Evolutionary conservation across 2,888 invertebrate genomes (phyloP).

Genomic region (Himalopsyche kuldschensis): DNA sequence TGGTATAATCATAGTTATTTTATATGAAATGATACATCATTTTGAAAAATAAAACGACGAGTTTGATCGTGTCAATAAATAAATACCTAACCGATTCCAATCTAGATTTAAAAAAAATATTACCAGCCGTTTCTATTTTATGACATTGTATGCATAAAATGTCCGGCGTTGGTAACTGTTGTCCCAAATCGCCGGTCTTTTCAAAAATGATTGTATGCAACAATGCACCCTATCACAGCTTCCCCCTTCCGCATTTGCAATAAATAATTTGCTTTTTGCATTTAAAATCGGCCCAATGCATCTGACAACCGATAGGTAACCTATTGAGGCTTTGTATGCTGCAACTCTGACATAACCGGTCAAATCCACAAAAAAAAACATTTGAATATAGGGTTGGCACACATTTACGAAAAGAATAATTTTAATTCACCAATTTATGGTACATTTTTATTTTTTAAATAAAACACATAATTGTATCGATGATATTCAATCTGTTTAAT

Average conservation of each 20-base stretch:
- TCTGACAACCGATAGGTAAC: slow-evolving; percentile 9
- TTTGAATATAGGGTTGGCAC: background rate
- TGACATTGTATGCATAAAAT: background rate
- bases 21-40: too few species aligned
- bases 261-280: slow-evolving; percentile 17
- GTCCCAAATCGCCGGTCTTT: slow-evolving; percentile 16
- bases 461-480: too few species aligned
- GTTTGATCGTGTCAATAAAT: too few species aligned
- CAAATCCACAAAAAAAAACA: background rate
- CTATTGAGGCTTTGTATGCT: slow-evolving; percentile 2
- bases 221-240: slow-evolving; percentile 18
- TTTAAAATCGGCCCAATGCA: slow-evolving; percentile 7
- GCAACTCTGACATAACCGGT: slow-evolving; percentile 18
- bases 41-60: too few species aligned
- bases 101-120: too few species aligned
- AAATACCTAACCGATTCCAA: too few species aligned
- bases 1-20: too few species aligned
- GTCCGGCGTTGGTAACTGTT: slow-evolving; percentile 13
- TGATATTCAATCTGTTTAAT: too few species aligned
- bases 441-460: too few species aligned
- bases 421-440: too few species aligned
- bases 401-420: background rate
- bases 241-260: slow-evolving; percentile 30
- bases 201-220: background rate
- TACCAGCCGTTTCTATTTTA: background rate